Evolutionary conservation across 2,888 invertebrate genomes (phyloP).

Genomic region (Exocentrus adspersus): DNA sequence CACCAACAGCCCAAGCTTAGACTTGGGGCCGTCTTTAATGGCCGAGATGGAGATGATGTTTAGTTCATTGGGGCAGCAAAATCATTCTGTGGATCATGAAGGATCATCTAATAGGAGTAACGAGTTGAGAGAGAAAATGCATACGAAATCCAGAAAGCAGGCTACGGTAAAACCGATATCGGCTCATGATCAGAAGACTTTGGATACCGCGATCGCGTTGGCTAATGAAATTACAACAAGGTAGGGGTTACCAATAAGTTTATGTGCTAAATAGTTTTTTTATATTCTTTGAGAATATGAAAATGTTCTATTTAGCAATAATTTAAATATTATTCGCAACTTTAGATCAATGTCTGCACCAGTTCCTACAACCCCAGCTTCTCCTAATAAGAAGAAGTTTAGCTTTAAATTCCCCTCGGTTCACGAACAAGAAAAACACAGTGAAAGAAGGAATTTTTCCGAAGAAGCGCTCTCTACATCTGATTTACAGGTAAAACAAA

Average conservation of each 20-base stretch:
- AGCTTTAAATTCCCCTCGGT: constrained; percentile 77
- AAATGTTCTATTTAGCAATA: too few species aligned
- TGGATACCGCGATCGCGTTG: constrained; percentile 92
- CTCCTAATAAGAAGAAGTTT: constrained; percentile 81
- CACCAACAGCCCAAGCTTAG: constrained; percentile 68
- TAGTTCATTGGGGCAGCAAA: constrained; percentile 66
- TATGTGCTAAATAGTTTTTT: not conserved
- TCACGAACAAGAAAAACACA: constrained; percentile 64
- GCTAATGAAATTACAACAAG: constrained; percentile 85
- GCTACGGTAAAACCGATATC: constrained; percentile 89
- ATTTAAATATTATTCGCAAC: not conserved
- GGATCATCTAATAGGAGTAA: constrained; percentile 73
- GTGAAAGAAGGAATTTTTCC: constrained; percentile 85
- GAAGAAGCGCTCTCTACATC: constrained; percentile 88
- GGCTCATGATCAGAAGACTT: constrained; percentile 88
- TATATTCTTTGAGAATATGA: too few species aligned
- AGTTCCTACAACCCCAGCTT: constrained; percentile 68
- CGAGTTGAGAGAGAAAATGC: constrained; percentile 70
- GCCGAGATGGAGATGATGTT: constrained; percentile 93
- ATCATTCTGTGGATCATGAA: constrained; percentile 53
- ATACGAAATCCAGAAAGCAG: constrained; percentile 61
- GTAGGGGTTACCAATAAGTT: constrained; percentile 31
- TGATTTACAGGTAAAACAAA: constrained; percentile 81
- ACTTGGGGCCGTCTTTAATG: constrained; percentile 88
- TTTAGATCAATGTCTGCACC: constrained; percentile 58